These are phyloP conservation scores for Nephila pilipes DNA, from an alignment of 1,140 invertebrate species.

Conservation along the genomic window DNA sequence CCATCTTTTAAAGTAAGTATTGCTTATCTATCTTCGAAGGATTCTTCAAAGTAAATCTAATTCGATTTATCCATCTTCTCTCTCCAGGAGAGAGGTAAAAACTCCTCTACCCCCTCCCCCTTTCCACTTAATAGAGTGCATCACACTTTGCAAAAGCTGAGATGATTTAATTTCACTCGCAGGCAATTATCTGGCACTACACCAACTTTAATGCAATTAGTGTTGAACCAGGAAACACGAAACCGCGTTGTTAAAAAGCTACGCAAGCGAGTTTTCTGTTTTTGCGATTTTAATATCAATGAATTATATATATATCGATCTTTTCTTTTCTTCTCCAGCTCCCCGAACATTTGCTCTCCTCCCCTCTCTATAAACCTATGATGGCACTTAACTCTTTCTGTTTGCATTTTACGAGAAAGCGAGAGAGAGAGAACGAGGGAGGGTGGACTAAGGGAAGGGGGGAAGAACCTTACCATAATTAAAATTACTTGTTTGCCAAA, in stretches of 20 bases:
- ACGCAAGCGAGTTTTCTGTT: slow-evolving; percentile 60
- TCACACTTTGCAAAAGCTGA: slow-evolving; percentile 68
- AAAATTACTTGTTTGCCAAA: slow-evolving; percentile 77
- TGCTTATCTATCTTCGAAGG: slow-evolving; percentile 38
- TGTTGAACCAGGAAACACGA: slow-evolving; percentile 64
- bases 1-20: slow-evolving; percentile 55
- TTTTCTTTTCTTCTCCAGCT: neutral
- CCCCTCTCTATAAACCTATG: slow-evolving; percentile 71
- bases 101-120: neutral
- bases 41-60: slow-evolving; percentile 58
- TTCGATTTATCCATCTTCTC: slow-evolving; percentile 64
- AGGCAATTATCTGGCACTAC: slow-evolving; percentile 75
- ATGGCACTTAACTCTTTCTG: slow-evolving; percentile 77
- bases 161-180: slow-evolving; percentile 75
- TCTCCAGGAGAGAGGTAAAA: slow-evolving; percentile 23
- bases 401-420: slow-evolving; percentile 73
- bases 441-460: neutral
- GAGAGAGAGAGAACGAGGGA: neutral
- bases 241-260: slow-evolving; percentile 70
- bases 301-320: slow-evolving; percentile 77
- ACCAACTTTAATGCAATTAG: slow-evolving; percentile 76
- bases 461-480: slow-evolving; percentile 66
- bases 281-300: slow-evolving; percentile 77
- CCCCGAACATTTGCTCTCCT: neutral
- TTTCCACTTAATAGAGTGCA: slow-evolving; percentile 68